Percentiles rank a stretch among this genome's conserved stretches.
Conservation (phyloP, 2,888 invertebrate genomes). For the Polietes domitor region DNA sequence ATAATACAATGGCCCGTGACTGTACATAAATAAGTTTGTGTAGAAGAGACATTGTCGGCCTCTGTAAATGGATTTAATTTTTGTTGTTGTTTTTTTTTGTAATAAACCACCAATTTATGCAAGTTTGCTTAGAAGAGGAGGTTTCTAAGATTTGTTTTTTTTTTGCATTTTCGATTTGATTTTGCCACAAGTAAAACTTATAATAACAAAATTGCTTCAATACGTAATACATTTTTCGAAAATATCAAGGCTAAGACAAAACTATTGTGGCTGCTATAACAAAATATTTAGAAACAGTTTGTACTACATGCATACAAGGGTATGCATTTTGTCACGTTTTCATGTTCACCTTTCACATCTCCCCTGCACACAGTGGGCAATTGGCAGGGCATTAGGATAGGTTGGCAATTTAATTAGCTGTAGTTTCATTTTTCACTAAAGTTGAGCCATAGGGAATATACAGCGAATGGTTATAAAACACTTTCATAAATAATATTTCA, state of each 20-base stretch:
- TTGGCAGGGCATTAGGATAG: not conserved
- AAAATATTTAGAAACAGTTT: too few relatives aligned
- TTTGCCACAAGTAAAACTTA: not conserved
- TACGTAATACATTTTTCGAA: not conserved
- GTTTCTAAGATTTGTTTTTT: conserved; percentile 18
- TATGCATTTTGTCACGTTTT: conserved; percentile 5
- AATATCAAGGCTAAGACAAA: conserved; percentile 18
- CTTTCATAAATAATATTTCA: not conserved
- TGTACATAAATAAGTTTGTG: not conserved
- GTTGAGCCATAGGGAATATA: not conserved
- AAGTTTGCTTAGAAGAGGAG: conserved; percentile 13
- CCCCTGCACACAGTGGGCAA: not conserved
- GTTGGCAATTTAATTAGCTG: not conserved
- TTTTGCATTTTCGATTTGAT: not conserved
- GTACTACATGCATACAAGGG: not conserved
- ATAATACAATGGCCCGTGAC: not conserved
- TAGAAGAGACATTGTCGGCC: not conserved
- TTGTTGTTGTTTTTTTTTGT: not conserved
- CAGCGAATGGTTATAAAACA: not conserved
- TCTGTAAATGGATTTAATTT: not conserved
- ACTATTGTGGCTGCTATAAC: not conserved
- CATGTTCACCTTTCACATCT: not conserved
- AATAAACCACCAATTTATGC: not conserved
- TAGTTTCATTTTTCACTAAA: not conserved
- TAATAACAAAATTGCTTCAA: not conserved